These are phyloP conservation scores for Cephus spinipes DNA, from an alignment of 2,888 invertebrate genomes.

Conservation along the genomic window DNA sequence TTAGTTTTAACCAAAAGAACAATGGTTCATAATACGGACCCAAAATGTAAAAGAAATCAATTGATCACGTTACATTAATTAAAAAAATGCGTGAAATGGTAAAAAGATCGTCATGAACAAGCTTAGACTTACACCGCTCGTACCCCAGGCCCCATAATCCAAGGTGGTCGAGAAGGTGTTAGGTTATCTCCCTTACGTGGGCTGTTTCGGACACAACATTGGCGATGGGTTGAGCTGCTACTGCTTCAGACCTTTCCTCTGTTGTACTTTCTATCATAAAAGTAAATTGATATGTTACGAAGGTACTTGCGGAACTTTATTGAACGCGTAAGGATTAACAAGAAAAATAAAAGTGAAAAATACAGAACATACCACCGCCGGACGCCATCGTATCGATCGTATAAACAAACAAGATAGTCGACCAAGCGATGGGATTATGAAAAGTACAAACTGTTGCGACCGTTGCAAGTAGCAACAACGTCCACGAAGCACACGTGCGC, in stretches of 20 bases:
- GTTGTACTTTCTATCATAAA: conserved; percentile 46
- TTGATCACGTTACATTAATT: neutral
- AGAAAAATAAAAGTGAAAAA: conserved; percentile 16
- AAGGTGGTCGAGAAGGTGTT: neutral
- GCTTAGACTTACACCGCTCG: neutral
- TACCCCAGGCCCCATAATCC: neutral
- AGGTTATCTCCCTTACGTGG: conserved; percentile 47
- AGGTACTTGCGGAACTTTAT: neutral
- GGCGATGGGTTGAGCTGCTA: conserved; percentile 50
- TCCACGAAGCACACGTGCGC: neutral
- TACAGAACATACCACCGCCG: conserved; percentile 53
- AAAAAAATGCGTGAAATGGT: neutral
- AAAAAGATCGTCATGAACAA: neutral
- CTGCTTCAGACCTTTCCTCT: conserved; percentile 58
- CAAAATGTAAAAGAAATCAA: neutral
- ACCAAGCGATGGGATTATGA: neutral
- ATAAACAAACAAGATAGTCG: conserved; percentile 48
- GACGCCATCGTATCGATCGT: conserved; percentile 64
- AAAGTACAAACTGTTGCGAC: neutral
- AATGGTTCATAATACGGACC: neutral
- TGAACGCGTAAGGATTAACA: neutral
- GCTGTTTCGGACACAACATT: conserved; percentile 58
- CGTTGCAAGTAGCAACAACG: neutral
- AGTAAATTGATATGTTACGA: conserved; percentile 8
- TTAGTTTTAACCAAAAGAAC: neutral